phyloP scores from a whole-genome alignment of 2,888 invertebrate genomes.

The Andrena camellia region DNA sequence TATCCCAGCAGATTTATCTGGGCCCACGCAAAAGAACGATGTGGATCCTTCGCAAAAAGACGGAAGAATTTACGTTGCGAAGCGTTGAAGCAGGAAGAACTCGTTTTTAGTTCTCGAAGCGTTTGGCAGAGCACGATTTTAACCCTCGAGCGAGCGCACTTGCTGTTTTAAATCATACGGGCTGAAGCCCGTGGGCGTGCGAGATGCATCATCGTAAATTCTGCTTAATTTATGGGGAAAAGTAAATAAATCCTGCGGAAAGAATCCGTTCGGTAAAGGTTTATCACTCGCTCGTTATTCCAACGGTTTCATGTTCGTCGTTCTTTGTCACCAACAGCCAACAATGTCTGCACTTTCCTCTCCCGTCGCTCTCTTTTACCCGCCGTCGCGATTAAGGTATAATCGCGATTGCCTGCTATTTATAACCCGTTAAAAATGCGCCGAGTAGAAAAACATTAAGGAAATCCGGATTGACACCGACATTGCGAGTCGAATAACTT shows the following conservation, averaged over 20 bases:
- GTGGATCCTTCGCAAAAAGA: not conserved
- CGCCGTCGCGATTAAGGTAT: constrained; percentile 15
- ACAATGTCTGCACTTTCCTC: not conserved
- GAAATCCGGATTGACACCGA: constrained; percentile 27
- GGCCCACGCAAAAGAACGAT: not conserved
- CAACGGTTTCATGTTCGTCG: constrained; percentile 25
- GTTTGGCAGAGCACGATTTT: constrained; percentile 38
- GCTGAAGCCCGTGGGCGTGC: constrained; percentile 38
- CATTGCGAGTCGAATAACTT: constrained; percentile 24
- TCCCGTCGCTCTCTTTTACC: not conserved
- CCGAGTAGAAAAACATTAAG: constrained; percentile 13
- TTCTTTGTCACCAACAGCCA: not conserved
- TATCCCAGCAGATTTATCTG: not conserved
- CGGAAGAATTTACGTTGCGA: not conserved
- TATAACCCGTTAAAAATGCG: constrained; percentile 16
- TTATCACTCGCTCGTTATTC: constrained; percentile 35
- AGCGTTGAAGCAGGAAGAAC: not conserved
- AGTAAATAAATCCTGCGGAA: constrained; percentile 48
- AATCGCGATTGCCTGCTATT: constrained; percentile 16
- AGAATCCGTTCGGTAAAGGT: constrained; percentile 41
- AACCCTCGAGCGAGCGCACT: constrained; percentile 30
- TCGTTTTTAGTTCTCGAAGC: constrained; percentile 4
- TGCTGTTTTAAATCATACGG: constrained; percentile 51
- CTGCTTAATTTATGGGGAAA: constrained; percentile 45
- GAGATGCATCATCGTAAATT: constrained; percentile 48